Base-by-base conservation (phyloP, 2,797 vertebrate genomes). In the Ctenosaura bakeri region DNA sequence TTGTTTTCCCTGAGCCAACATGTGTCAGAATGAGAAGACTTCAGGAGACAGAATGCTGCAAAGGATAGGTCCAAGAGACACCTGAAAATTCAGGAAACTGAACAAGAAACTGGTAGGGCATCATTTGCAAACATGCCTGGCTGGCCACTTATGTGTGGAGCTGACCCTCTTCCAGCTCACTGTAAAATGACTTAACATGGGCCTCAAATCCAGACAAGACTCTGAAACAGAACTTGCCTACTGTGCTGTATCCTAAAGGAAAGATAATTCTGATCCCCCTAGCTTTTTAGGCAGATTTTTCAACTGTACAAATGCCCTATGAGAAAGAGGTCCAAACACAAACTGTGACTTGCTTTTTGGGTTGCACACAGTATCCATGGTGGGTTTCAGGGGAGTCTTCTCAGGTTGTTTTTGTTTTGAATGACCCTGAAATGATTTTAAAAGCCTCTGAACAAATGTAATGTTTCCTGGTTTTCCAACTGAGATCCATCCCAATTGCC, bases 11-110 rank as follows among this genome's bases (percentile, higher is more conserved):
- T 52, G 79, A 77, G 56, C 91, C 94, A 96, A 96, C 96, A 95
- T 96, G 96, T 97, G 97, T 96, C 96, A 97, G 94, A 46, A 90
- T 92, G 93, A 38, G 35, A 7, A n/a, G 35, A 93, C 96, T 96
- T 96, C 96, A 96, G 97, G 96, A 94, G 98, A 96, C 92, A 94
- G 94, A 93, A 83, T 94, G 82, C 89, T 71, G 56, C 91, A 79
- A 93, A 77, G 86, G 92, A 2, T 56, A 82, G 88, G 94, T 87
- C 94, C 95, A 95, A 93, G 85, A 92, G 85, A 8, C 9, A 62
- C 0, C 20, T 4, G 20, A 18, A 71, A 85, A 13, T 16, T 22
- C 29, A 50, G 42, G 16, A 32, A n/a, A 7, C 59, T 52, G 46
- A 71, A 46, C 59, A 42, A 66, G 82, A 64, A 64, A 46, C 13